Base-by-base conservation (phyloP, 1,140 invertebrate species). In the Chymomyza costata region DNA sequence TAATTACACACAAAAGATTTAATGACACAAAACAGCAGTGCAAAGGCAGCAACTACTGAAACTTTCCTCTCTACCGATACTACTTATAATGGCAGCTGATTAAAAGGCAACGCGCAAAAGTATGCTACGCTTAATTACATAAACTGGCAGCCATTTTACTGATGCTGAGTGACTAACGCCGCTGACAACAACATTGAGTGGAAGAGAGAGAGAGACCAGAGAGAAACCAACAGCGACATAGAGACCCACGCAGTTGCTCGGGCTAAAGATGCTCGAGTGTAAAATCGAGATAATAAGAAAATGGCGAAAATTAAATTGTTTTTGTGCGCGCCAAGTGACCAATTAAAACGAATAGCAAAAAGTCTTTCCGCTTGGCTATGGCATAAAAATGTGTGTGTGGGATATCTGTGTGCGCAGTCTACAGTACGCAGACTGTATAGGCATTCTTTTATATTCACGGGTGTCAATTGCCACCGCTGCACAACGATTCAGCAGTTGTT, bases 1-100 rank as follows among this genome's bases (percentile, higher is more conserved):
- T 76, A 76, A 76, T 76, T 76, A 71, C 71, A 78, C 54, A 70
- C 62, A 71, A 76, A 76, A 78, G 71, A 78, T 80, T 76, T 78
- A 76, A 78, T 71, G 71, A 71, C 51, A 61, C 51, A 78, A 66
- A 76, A 66, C 71, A 66, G 61, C 61, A 47, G 16, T 53, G 48
- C 52, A 39, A 39, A 37, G 30, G 35, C 25, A 31, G 44, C 31
- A 25, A 6, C 14, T 19, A 50, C 38, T 34, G 32, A 44, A 21
- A 45, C 3, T 15, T 13, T 52, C 17, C 40, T 5, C 21, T 35
- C 39, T 6, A 30, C 13, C n/a, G n/a, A 43, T 8, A 13, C 25
- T 3, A 18, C 19, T 37, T 47, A 54, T 54, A 37, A 41, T 47
- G 50, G 32, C 44, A 55, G 39, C 52, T 60, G 57, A 60, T 60